These are phyloP conservation scores for Pentamera pediparva DNA, from an alignment of 53 echinoderm and acorn worm species.

Conservation along the genomic window DNA sequence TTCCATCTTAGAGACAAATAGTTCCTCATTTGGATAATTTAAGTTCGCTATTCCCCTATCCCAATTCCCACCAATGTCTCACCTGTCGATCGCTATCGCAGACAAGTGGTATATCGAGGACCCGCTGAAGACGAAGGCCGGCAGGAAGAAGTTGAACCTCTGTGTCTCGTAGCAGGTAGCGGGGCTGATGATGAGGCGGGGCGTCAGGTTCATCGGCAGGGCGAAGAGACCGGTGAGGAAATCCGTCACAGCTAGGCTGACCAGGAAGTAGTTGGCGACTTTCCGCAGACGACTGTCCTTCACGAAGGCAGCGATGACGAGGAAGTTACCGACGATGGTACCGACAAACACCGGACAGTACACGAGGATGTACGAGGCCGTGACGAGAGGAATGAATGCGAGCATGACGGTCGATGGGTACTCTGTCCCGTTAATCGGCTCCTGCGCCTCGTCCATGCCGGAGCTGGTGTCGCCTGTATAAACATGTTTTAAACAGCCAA, in stretches of 20 bases:
- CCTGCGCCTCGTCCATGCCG: too few relatives aligned
- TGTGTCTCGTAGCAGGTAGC: conserved; percentile 4
- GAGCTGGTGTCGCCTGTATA: too few relatives aligned
- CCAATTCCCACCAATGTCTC: neutral
- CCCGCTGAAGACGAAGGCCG: conserved; percentile 16
- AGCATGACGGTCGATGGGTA: neutral
- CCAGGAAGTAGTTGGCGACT: conserved; percentile 17
- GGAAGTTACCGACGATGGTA: conserved; percentile 9
- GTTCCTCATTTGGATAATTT: too few relatives aligned
- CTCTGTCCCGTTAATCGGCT: too few relatives aligned
- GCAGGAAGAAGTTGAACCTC: conserved; percentile 11
- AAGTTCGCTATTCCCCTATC: too few relatives aligned
- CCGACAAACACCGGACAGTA: conserved; percentile 8
- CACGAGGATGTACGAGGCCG: neutral
- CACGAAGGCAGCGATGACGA: conserved; percentile 15
- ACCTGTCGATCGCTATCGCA: conserved; percentile 17
- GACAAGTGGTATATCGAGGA: conserved; percentile 13
- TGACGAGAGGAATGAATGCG: neutral
- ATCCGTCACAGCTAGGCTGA: conserved; percentile 19
- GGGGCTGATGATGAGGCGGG: conserved; percentile 11
- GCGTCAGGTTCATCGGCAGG: neutral
- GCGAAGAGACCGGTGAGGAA: conserved; percentile 17
- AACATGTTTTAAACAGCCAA: too few relatives aligned
- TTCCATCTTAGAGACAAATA: too few relatives aligned
- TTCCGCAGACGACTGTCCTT: neutral